Percentiles rank a stretch among this genome's conserved stretches.
Evolutionary conservation across 2,797 vertebrate genomes (phyloP).

Genomic region (Tachyglossus aculeatus): DNA sequence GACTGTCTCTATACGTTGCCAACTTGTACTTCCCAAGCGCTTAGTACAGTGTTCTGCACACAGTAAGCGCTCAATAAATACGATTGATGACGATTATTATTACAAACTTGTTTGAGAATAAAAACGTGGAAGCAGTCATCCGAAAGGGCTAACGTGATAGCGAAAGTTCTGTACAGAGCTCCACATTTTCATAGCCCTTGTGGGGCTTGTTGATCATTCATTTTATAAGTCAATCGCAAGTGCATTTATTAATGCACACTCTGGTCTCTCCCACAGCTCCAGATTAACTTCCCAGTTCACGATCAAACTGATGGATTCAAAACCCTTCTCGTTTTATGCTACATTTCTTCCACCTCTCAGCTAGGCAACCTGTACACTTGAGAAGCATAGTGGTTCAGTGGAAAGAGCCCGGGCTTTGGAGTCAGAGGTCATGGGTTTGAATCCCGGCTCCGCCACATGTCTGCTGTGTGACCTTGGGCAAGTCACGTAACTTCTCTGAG

Average conservation of each 20-base stretch:
- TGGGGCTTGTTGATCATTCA: slow-evolving; percentile 63
- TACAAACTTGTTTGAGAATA: slow-evolving; percentile 59
- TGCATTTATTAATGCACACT: slow-evolving; percentile 64
- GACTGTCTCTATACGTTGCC: too few species aligned
- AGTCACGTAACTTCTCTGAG: too few species aligned
- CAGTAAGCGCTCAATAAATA: too few species aligned
- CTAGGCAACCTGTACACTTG: slow-evolving; percentile 27
- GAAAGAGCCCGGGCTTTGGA: too few species aligned
- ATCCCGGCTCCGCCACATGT: too few species aligned
- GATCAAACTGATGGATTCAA: slow-evolving; percentile 66
- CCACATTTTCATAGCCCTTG: slow-evolving; percentile 36
- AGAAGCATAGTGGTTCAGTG: too few species aligned
- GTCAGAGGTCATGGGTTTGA: too few species aligned
- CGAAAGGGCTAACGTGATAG: slow-evolving; percentile 50
- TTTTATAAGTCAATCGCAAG: slow-evolving; percentile 65
- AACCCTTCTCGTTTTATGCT: slow-evolving; percentile 54
- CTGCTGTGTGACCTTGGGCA: too few species aligned
- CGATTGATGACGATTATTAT: too few species aligned
- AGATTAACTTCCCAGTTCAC: slow-evolving; percentile 63
- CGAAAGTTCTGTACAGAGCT: slow-evolving; percentile 62
- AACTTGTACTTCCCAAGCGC: too few species aligned
- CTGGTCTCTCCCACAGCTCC: slow-evolving; percentile 51
- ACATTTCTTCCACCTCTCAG: slow-evolving; percentile 49
- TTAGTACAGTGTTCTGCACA: too few species aligned
- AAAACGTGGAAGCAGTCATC: slow-evolving; percentile 65